A percentile compares a stretch with the other conserved stretches of the same genome.
phyloP scores from a whole-genome alignment of 2,113 vertebrate genomes.

The Cnemophilus loriae region DNA sequence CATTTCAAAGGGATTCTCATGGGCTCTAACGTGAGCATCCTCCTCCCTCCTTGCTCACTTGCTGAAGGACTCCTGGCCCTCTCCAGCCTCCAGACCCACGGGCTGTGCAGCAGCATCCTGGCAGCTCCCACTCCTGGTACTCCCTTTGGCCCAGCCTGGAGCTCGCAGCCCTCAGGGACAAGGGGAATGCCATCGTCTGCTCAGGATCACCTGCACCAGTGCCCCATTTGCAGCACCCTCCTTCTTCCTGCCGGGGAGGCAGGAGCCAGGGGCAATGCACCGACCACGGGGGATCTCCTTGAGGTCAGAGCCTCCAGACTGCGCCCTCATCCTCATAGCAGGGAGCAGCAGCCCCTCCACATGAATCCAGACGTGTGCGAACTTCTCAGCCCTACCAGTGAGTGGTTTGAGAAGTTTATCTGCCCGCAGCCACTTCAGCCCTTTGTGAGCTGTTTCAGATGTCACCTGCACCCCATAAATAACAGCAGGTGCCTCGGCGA shows the following conservation, averaged over 20 bases:
- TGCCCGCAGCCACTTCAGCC: not conserved
- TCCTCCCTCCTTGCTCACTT: accelerated
- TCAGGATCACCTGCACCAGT: not conserved
- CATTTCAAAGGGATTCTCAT: not conserved
- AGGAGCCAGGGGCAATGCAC: not conserved
- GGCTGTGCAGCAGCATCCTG: not conserved
- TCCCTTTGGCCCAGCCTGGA: not conserved
- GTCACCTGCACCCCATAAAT: not conserved
- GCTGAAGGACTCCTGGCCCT: not conserved
- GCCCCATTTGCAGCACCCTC: accelerated
- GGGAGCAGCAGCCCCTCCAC: not conserved
- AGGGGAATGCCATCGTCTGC: not conserved
- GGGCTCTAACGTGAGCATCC: not conserved
- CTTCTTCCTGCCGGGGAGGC: accelerated
- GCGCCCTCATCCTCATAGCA: accelerated
- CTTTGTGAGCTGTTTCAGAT: not conserved
- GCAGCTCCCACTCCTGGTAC: not conserved
- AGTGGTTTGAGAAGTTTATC: not conserved
- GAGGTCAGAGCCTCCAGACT: accelerated
- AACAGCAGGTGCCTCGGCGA: not conserved
- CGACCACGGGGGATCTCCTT: accelerated
- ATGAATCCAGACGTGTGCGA: accelerated
- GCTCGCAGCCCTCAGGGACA: not conserved
- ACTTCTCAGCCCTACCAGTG: not conserved
- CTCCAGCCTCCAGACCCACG: accelerated